These are phyloP conservation scores for Uropetala carovei DNA, from an alignment of 2,888 invertebrate species.

Conservation along the genomic window DNA sequence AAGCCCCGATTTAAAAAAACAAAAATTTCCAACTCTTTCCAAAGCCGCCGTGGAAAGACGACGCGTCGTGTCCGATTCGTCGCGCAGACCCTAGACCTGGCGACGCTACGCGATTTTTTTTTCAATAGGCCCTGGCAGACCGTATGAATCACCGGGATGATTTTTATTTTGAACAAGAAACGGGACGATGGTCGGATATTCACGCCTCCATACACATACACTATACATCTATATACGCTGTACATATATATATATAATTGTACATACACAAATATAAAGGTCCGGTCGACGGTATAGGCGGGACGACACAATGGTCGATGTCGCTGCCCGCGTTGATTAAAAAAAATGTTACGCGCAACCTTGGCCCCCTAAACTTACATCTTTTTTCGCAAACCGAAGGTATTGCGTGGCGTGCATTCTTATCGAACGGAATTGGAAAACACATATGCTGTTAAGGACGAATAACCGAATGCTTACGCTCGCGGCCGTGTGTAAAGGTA, in stretches of 20 bases:
- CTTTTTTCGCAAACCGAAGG: slow-evolving; percentile 8
- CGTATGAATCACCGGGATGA: not conserved
- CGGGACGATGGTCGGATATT: not conserved
- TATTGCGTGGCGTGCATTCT: slow-evolving; percentile 25
- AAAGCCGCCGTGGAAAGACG: not conserved
- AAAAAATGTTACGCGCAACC: slow-evolving; percentile 29
- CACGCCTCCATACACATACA: too few relatives aligned
- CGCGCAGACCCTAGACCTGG: not conserved
- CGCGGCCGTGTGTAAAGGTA: not conserved
- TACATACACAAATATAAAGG: too few relatives aligned
- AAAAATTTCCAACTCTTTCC: not conserved
- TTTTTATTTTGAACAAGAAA: not conserved
- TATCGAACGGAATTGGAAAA: slow-evolving; percentile 3
- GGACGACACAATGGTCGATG: too few relatives aligned
- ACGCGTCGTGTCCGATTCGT: not conserved
- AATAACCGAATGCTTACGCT: not conserved
- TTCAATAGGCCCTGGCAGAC: not conserved
- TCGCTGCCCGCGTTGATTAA: too few relatives aligned
- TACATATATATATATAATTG: too few relatives aligned
- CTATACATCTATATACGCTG: too few relatives aligned
- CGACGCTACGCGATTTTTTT: not conserved
- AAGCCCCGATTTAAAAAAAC: not conserved
- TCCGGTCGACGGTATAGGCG: too few relatives aligned
- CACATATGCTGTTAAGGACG: slow-evolving; percentile 46
- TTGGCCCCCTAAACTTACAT: slow-evolving; percentile 33